Evolutionary conservation across 2,113 vertebrate genomes (phyloP).

Genomic region (Chroicocephalus ridibundus): DNA sequence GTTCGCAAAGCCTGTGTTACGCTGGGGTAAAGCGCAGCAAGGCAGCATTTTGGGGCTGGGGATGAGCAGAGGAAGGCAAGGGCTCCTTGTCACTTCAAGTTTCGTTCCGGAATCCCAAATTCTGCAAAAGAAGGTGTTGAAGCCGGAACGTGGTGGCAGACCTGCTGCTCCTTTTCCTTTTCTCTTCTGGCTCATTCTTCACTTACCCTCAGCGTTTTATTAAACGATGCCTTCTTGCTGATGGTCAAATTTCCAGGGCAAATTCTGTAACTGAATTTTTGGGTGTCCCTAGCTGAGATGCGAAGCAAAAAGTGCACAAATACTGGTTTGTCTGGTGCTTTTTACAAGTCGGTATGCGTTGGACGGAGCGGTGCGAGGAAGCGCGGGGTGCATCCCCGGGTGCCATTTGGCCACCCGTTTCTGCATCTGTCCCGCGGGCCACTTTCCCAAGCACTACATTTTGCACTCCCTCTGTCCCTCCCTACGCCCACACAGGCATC

Average conservation of each 20-base stretch:
- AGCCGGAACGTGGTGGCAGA: not conserved
- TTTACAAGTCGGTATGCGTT: not conserved
- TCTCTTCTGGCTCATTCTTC: not conserved
- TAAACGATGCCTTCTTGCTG: not conserved
- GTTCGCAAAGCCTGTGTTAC: rapidly evolving
- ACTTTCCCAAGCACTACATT: not conserved
- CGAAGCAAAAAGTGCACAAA: not conserved
- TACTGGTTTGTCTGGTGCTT: not conserved
- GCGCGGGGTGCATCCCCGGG: rapidly evolving
- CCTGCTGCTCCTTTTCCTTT: not conserved
- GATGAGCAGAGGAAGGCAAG: not conserved
- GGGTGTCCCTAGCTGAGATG: not conserved
- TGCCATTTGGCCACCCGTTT: rapidly evolving
- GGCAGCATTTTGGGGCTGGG: not conserved
- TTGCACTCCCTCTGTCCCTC: not conserved
- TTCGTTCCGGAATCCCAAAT: not conserved
- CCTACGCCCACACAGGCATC: rapidly evolving
- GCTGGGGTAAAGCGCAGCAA: not conserved
- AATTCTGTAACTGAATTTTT: not conserved
- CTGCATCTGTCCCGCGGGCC: not conserved
- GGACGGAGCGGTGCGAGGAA: not conserved
- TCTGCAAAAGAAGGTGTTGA: not conserved
- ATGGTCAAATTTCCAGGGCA: not conserved
- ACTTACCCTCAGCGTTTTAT: not conserved
- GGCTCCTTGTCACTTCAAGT: not conserved